A percentile compares a stretch with the other conserved stretches of the same genome.
phyloP scores from a whole-genome alignment of 2,888 invertebrate species.

The Limnephilus lunatus region DNA sequence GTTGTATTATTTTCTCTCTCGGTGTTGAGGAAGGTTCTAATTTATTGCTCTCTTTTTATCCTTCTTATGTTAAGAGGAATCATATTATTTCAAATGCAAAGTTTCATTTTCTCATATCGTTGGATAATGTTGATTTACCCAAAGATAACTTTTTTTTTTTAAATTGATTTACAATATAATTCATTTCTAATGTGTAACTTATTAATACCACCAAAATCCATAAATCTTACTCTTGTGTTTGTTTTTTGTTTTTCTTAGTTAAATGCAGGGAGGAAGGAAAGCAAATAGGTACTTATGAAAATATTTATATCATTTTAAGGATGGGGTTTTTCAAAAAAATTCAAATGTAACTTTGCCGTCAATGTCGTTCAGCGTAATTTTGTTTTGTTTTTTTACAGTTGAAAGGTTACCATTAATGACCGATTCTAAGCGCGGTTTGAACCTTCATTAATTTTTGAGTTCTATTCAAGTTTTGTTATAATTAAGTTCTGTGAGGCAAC shows the following conservation, averaged over 20 bases:
- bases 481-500: too few relatives aligned
- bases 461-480: too few relatives aligned
- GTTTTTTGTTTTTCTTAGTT: conserved; percentile 11
- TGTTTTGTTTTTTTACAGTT: too few relatives aligned
- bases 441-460: too few relatives aligned
- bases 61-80: background rate
- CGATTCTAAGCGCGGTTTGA: too few relatives aligned
- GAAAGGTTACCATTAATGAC: too few relatives aligned
- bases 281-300: background rate
- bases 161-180: background rate
- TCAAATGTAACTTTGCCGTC: too few relatives aligned
- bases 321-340: background rate
- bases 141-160: background rate
- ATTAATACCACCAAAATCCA: background rate
- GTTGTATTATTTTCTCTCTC: too few relatives aligned
- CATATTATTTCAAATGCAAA: background rate
- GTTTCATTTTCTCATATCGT: background rate
- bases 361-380: too few relatives aligned
- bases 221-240: background rate
- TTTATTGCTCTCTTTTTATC: background rate
- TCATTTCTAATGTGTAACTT: background rate
- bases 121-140: too few relatives aligned
- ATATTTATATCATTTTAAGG: background rate
- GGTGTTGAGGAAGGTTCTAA: background rate
- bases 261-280: conserved; percentile 14